Conservation (phyloP, 2,797 vertebrate species). For the Percopsis omiscomaycus region DNA sequence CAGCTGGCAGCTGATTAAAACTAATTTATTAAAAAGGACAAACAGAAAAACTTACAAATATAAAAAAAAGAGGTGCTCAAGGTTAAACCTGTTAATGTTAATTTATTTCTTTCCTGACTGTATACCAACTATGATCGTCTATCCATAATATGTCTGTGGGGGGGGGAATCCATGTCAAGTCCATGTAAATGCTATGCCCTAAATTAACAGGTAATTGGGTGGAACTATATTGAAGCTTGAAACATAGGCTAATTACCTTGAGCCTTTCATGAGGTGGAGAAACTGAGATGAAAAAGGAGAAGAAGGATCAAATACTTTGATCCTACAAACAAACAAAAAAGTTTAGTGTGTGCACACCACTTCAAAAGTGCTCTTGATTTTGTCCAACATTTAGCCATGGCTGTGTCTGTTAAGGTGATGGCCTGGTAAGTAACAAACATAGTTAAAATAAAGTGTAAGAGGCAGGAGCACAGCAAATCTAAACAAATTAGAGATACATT, state of each 20-base stretch:
- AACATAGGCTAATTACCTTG: neutral
- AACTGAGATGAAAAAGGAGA: neutral
- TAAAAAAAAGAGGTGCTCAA: neutral
- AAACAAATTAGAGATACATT: conserved; percentile 28
- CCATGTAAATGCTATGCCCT: no score
- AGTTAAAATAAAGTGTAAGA: conserved; percentile 4
- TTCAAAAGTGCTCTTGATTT: no score
- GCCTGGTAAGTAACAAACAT: conserved; percentile 7
- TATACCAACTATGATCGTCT: neutral
- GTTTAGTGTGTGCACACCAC: no score
- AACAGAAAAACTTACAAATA: neutral
- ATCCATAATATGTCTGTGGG: neutral
- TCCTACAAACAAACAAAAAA: no score
- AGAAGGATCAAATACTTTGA: no score
- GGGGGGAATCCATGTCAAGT: no score
- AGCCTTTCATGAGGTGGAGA: neutral
- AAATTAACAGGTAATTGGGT: neutral
- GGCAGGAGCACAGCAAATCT: conserved; percentile 4
- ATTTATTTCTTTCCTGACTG: no score
- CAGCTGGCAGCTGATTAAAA: conserved; percentile 1
- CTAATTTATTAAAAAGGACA: neutral
- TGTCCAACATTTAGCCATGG: neutral
- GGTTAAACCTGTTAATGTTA: no score
- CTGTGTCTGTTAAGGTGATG: neutral
- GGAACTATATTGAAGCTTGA: neutral